Percentiles rank a stretch among this genome's conserved stretches.
Conservation (phyloP, 1,140 invertebrate species). For the Drosophila nasuta region DNA sequence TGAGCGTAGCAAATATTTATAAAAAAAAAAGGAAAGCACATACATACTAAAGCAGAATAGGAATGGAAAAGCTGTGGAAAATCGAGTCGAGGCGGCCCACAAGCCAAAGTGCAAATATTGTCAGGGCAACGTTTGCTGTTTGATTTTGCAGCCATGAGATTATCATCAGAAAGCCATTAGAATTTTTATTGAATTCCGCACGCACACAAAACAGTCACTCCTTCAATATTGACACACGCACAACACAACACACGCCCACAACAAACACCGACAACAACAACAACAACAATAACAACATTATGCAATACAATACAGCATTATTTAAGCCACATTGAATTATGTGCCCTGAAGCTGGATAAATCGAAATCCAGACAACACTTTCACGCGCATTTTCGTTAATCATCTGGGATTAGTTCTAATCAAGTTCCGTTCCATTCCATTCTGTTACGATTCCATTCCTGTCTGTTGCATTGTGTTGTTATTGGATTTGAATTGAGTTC, state of each 20-base stretch:
- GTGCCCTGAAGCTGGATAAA: conserved; percentile 53
- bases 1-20: conserved; percentile 72
- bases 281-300: conserved; percentile 20
- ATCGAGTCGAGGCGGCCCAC: conserved; percentile 32
- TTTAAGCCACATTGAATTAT: conserved; percentile 69
- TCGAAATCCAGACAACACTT: conserved; percentile 64
- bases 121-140: conserved; percentile 66
- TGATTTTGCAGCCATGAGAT: conserved; percentile 81
- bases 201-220: conserved; percentile 48
- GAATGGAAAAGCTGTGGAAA: conserved; percentile 31
- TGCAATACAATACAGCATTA: conserved; percentile 16
- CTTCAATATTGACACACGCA: conserved; percentile 41
- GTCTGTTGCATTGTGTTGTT: conserved; percentile 68
- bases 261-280: background rate
- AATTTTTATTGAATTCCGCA: conserved; percentile 83
- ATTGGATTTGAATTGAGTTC: conserved; percentile 77
- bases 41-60: background rate
- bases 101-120: conserved; percentile 75
- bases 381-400: conserved; percentile 81
- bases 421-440: conserved; percentile 58
- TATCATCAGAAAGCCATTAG: conserved; percentile 83
- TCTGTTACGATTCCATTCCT: conserved; percentile 4
- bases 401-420: conserved; percentile 79
- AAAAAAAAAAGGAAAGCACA: conserved; percentile 9
- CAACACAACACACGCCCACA: conserved; percentile 26